Evolutionary conservation across 2,888 invertebrate genomes (phyloP), one percentile per base, ranked within the genome.

Genomic region (Thereva nobilitata): DNA sequence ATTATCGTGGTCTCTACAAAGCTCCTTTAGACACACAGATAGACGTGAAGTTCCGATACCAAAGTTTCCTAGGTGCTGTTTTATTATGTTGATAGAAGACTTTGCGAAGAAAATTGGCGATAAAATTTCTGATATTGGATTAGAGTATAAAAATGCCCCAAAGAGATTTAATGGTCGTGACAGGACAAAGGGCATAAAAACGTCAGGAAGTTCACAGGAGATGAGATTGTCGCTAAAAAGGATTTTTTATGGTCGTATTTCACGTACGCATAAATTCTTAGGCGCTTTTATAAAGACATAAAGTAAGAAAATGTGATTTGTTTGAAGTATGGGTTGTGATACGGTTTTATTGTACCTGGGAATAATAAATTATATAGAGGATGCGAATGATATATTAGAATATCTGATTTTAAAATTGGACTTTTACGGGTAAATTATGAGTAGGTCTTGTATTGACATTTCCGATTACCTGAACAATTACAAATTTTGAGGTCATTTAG

Each of bases 41-140:
- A 35, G n/a, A 38, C 38, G 5, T 52, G 52, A 8, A 8, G 7
- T 52, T 52, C 47, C 42, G 49, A 59, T 47, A 47, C 23, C 23
- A 23, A 23, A 23, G 49, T 45, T 47, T 59, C 38, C 47, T 45
- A 59, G 59, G 47, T 59, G 59, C 7, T 23, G 47, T 47, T 59
- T 59, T 59, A 59, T 59, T 59, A 47, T 59, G 49, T 47, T 59
- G 59, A 61, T 50, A 41, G 52, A 64, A 44, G 53, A 64, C 44
- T 64, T 35, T 41, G 12, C 53, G 34, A 53, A 10, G 53, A 64
- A 64, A 64, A 64, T 52, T 64, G 64, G 35, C 44, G 64, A 64
- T 64, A 64, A 64, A 64, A 64, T 53, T 42, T 64, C 44, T 53
- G 40, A 52, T 53, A 64, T 64, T 64, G 44, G 64, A 53, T 53